Conservation (phyloP, 30 jellyfish, hydroid and myxozoan genomes). For the Aurelia sp. region DNA sequence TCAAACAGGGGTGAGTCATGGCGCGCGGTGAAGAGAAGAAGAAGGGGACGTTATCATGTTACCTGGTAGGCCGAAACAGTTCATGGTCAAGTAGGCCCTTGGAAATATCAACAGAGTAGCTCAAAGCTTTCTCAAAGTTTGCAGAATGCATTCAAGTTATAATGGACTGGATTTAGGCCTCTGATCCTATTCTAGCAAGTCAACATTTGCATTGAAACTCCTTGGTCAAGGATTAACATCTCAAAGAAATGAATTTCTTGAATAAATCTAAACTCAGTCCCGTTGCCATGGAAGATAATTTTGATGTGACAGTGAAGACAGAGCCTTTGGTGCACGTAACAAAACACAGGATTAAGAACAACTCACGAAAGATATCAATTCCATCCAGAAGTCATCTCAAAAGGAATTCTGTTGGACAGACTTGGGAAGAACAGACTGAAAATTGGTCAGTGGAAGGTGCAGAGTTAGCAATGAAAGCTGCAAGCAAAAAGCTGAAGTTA, state of each 20-base stretch:
- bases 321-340: slow-evolving; percentile 65
- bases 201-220: slow-evolving; percentile 43
- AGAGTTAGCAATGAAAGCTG: background rate
- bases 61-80: too few species aligned
- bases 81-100: too few species aligned
- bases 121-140: too few species aligned
- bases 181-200: background rate
- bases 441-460: background rate
- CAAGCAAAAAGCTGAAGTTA: slow-evolving; percentile 10
- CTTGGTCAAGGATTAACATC: slow-evolving; percentile 9
- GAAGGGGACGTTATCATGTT: too few species aligned
- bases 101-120: too few species aligned
- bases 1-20: too few species aligned
- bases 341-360: slow-evolving; percentile 48
- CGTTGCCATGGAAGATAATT: slow-evolving; percentile 61
- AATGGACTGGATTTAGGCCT: too few species aligned
- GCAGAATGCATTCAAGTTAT: too few species aligned
- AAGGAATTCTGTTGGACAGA: slow-evolving; percentile 17
- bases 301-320: slow-evolving; percentile 54
- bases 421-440: background rate
- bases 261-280: slow-evolving; percentile 3
- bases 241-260: slow-evolving; percentile 16
- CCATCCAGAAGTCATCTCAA: slow-evolving; percentile 60
- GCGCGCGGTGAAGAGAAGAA: too few species aligned
- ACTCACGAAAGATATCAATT: slow-evolving; percentile 39